A percentile compares a stretch with the other conserved stretches of the same genome.
Conservation (phyloP, 2,797 vertebrate genomes). For the Acomys russatus region DNA sequence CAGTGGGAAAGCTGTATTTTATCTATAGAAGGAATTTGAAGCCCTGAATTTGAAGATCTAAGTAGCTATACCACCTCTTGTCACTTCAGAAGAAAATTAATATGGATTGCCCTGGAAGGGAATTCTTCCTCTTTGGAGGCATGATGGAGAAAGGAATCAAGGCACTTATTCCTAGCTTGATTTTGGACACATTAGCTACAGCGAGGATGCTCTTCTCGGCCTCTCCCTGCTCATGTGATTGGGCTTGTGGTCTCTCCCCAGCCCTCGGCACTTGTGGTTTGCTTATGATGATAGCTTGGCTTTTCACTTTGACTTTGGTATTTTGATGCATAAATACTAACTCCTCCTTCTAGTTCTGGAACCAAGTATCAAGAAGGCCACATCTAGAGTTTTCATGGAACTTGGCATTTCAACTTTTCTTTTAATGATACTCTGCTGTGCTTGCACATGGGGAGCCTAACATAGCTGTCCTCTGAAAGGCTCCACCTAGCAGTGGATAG, state of each 20-base stretch:
- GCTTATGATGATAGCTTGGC: neutral
- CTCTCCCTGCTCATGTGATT: neutral
- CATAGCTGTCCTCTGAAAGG: no score
- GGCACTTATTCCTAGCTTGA: no score
- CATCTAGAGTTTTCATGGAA: neutral
- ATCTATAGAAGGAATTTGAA: neutral
- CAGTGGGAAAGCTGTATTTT: neutral
- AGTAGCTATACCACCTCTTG: neutral
- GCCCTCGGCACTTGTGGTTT: neutral
- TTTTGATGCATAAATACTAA: neutral
- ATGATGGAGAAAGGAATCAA: neutral
- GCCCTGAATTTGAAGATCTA: neutral
- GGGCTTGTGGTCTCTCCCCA: neutral
- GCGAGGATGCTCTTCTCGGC: neutral
- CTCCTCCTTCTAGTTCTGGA: no score
- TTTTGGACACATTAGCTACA: no score
- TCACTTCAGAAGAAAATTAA: neutral
- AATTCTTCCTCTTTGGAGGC: neutral
- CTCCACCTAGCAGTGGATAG: no score
- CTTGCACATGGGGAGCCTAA: no score
- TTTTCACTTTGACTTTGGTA: neutral
- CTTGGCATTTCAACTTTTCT: neutral
- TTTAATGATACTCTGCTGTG: no score
- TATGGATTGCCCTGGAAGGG: neutral
- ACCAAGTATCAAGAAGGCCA: neutral